Evolutionary conservation across 2,113 vertebrate genomes (phyloP).

Genomic region (Neogobius melanostomus): DNA sequence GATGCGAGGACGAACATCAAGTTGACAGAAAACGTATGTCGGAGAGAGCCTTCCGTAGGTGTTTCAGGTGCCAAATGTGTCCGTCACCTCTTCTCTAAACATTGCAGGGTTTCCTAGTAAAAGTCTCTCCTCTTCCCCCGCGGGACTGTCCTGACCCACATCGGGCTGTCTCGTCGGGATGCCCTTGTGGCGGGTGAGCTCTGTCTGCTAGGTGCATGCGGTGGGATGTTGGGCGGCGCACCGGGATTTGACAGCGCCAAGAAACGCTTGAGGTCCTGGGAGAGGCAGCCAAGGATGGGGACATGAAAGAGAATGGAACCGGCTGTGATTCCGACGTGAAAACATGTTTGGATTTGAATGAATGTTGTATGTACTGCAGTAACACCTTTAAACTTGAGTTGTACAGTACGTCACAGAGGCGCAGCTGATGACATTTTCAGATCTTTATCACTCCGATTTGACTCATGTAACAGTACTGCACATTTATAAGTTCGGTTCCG

Average conservation of each 20-base stretch:
- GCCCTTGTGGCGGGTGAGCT: conserved; percentile 13
- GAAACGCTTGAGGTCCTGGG: conserved; percentile 19
- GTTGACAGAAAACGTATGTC: conserved; percentile 17
- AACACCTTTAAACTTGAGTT: too few relatives aligned
- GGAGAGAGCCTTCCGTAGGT: background rate
- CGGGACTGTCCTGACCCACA: conserved; percentile 28
- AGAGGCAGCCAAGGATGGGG: conserved; percentile 3
- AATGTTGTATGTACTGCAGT: too few relatives aligned
- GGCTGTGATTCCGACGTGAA: background rate
- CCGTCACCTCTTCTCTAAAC: conserved; percentile 19
- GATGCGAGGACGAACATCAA: conserved; percentile 18
- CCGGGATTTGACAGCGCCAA: conserved; percentile 1
- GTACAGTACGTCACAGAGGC: background rate
- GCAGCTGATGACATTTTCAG: background rate
- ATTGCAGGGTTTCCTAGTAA: conserved; percentile 9
- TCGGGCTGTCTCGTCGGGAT: conserved; percentile 15
- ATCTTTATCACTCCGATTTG: background rate
- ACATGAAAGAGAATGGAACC: conserved; percentile 3
- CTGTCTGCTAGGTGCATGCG: conserved; percentile 4
- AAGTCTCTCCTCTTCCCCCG: conserved; percentile 18
- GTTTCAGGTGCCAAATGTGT: conserved; percentile 25
- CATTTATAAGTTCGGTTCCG: background rate
- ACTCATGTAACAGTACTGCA: background rate
- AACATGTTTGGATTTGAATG: too few relatives aligned
- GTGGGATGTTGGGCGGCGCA: background rate